These are phyloP conservation scores for Sebastes elongatus DNA, from an alignment of 2,797 vertebrate genomes.

Conservation along the genomic window DNA sequence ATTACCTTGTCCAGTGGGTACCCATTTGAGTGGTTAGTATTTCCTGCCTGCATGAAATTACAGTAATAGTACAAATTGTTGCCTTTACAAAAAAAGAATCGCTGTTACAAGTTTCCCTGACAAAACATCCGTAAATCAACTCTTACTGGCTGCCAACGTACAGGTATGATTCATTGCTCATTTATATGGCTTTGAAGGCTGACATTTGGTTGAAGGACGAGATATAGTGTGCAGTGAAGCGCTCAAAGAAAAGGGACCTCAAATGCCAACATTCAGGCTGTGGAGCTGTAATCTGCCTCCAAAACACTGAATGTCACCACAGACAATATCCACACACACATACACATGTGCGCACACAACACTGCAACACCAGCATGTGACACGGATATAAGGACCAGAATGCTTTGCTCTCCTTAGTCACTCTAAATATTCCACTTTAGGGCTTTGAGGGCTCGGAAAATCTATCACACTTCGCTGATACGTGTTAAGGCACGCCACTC, in stretches of 20 bases:
- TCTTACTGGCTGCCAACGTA: not conserved
- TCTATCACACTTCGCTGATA: not conserved
- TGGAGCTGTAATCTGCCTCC: constrained; percentile 45
- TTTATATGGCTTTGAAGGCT: constrained; percentile 40
- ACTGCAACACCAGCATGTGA: constrained; percentile 46
- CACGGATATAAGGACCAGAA: constrained; percentile 34
- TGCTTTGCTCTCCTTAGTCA: constrained; percentile 40
- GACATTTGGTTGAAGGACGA: constrained; percentile 59
- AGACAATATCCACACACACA: constrained; percentile 1
- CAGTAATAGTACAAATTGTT: not conserved
- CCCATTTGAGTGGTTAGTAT: not conserved
- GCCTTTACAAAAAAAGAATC: not conserved
- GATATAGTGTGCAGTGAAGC: constrained; percentile 26
- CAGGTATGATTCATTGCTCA: constrained; percentile 30
- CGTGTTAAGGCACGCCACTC: constrained; percentile 13
- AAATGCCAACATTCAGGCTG: constrained; percentile 51
- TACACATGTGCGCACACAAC: not conserved
- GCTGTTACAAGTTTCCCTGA: not conserved
- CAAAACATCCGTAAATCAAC: constrained; percentile 31
- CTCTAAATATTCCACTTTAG: constrained; percentile 48
- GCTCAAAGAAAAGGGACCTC: constrained; percentile 34
- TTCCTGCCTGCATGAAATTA: not conserved
- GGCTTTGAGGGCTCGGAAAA: constrained; percentile 24
- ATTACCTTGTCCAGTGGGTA: not conserved
- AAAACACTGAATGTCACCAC: constrained; percentile 41